Base-by-base conservation (phyloP, 2,888 invertebrate genomes). In the Dimorphilus gyrociliatus region DNA sequence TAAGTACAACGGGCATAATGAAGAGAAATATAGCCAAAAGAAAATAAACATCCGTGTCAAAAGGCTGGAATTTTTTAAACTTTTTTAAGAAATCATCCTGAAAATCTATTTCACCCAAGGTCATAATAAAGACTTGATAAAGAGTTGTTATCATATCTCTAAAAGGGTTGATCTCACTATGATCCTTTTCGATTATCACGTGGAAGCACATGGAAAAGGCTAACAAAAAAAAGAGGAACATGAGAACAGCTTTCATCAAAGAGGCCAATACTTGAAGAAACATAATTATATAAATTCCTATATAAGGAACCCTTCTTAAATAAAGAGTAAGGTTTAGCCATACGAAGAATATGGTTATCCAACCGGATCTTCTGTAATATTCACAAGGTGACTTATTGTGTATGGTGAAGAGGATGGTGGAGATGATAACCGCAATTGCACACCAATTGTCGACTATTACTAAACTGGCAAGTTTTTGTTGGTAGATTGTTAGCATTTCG, bases 281-380 rank as follows among this genome's bases (percentile, higher is more conserved):
- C 53, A 53, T 53, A 27, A 48, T 49, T 30, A 53, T 50, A 29
- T 50, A 51, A 18, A 51, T 43, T 3, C 53, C 51, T 12, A 51
- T 39, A 27, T 44, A 40, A 31, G 50, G 14, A 4, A 24, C 39
- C 44, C 44, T 41, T 12, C 44, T 23, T 7, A 46, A 37, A 25
- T 46, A 46, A 45, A 46, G 44, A 30, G 44, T 46, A 36, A 46
- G 42, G 30, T 46, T 46, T 31, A 46, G 44, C 41, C 45, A 46
- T 14, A 40, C 40, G 3, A 44, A 31, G 29, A 46, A 45, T 23
- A 41, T 24, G 1, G 51, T 45, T 15, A 51, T 40, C 47, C 51
- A 50, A 4, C 48, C 50, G 1, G 45, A 46, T 21, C 51, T 35
- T 53, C 53, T 53, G 29, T 46, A 42, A 2, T 5, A n/a, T 18